Conservation (phyloP, 2,888 invertebrate genomes). For the Drosophila robusta region DNA sequence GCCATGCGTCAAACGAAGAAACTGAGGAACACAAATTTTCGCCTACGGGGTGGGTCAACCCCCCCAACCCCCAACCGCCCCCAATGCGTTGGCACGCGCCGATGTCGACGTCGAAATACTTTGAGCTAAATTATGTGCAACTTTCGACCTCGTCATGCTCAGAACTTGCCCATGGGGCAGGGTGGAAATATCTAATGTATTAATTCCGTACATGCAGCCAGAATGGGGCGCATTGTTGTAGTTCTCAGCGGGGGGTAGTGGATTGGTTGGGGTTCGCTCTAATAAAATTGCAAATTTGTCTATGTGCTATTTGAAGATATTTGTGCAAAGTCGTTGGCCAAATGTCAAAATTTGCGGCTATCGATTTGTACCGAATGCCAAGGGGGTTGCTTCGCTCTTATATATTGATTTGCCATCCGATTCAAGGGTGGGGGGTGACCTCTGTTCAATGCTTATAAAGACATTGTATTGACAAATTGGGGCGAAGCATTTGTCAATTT, state of each 20-base stretch:
- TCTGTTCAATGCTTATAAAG: constrained; percentile 52
- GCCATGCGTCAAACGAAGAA: constrained; percentile 20
- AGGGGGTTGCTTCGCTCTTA: constrained; percentile 27
- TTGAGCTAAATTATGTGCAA: constrained; percentile 68
- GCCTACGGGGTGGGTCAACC: constrained; percentile 18
- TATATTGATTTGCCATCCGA: constrained; percentile 50
- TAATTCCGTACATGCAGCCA: constrained; percentile 62
- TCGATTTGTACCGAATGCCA: constrained; percentile 59
- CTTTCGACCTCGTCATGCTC: constrained; percentile 72
- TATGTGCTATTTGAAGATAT: constrained; percentile 49
- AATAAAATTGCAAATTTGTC: constrained; percentile 78
- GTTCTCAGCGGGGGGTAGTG: background rate
- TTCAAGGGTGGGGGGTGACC: constrained; percentile 20
- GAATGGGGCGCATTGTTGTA: background rate
- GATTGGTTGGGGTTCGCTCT: constrained; percentile 13
- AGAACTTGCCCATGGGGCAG: constrained; percentile 37
- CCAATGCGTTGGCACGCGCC: constrained; percentile 62
- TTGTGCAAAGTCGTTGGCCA: constrained; percentile 67
- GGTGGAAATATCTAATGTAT: constrained; percentile 69
- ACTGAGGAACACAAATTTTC: constrained; percentile 27
- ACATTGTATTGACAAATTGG: constrained; percentile 53
- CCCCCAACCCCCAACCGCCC: background rate
- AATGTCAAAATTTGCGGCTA: constrained; percentile 77
- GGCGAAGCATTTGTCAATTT: constrained; percentile 42
- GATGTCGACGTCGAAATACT: constrained; percentile 52